phyloP scores from a whole-genome alignment of 2,797 vertebrate species.

The Huso huso region DNA sequence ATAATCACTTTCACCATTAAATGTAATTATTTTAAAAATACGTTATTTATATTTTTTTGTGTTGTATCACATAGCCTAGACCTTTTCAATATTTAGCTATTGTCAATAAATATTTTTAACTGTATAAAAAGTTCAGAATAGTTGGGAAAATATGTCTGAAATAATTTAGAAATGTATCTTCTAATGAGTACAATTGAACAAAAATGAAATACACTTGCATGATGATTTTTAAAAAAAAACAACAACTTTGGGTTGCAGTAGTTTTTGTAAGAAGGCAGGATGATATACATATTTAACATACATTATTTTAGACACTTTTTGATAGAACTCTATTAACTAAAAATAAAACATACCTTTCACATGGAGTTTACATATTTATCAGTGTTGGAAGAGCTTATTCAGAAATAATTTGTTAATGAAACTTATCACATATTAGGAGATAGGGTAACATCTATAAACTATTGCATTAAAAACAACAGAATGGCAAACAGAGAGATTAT shows the following conservation, averaged over 20 bases:
- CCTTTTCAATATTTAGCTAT: too few relatives aligned
- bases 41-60: constrained; percentile 2
- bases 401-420: constrained; percentile 21
- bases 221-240: not conserved
- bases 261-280: constrained; percentile 25
- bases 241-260: constrained; percentile 15
- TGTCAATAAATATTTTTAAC: not conserved
- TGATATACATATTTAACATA: constrained; percentile 22
- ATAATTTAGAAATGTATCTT: constrained; percentile 5
- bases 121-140: not conserved
- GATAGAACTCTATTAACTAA: constrained; percentile 31
- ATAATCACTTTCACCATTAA: constrained; percentile 13
- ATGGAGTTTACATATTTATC: constrained; percentile 29
- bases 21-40: constrained; percentile 11
- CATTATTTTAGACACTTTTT: constrained; percentile 11
- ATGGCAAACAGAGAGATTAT: not conserved
- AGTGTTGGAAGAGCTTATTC: constrained; percentile 44
- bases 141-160: not conserved
- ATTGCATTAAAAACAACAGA: constrained; percentile 25
- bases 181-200: constrained; percentile 9
- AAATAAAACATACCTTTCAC: constrained; percentile 27
- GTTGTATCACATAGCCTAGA: not conserved
- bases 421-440: constrained; percentile 21
- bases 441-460: constrained; percentile 22
- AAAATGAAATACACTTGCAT: constrained; percentile 6